Conservation (phyloP, 2,113 vertebrate genomes). For the Columba janthina region DNA sequence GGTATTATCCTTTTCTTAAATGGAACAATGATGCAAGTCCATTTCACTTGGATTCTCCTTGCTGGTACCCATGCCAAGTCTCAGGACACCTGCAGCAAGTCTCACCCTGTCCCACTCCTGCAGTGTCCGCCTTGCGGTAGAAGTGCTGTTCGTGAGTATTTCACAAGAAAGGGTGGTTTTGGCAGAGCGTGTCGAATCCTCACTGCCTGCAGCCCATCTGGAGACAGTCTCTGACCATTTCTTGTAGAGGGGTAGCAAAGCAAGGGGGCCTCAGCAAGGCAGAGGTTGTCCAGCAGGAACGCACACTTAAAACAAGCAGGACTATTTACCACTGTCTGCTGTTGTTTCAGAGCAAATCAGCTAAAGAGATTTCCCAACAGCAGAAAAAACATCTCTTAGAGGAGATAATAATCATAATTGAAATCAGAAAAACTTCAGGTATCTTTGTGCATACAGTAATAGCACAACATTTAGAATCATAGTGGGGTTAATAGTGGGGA, state of each 20-base stretch:
- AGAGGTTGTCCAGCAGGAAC: neutral
- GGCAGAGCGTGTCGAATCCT: neutral
- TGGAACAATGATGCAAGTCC: neutral
- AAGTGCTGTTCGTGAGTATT: neutral
- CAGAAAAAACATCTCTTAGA: constrained; percentile 50
- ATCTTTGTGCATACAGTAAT: constrained; percentile 53
- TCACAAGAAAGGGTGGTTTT: neutral
- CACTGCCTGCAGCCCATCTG: neutral
- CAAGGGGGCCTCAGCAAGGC: neutral
- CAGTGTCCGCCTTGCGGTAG: fast-evolving
- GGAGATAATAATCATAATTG: constrained; percentile 75
- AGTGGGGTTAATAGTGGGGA: constrained; percentile 14
- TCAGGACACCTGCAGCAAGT: neutral
- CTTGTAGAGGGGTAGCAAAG: neutral
- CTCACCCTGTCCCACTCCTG: neutral
- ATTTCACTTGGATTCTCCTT: neutral
- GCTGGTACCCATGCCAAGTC: fast-evolving
- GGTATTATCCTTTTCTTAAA: neutral
- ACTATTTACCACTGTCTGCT: constrained; percentile 18
- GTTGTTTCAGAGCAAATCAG: constrained; percentile 46
- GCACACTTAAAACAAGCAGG: neutral
- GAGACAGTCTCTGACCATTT: neutral
- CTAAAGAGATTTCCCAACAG: constrained; percentile 47
- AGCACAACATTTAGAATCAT: constrained; percentile 23
- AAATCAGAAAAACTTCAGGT: constrained; percentile 72